Base-by-base conservation (phyloP, 2,797 vertebrate genomes). In the Enteromius argenteus region DNA sequence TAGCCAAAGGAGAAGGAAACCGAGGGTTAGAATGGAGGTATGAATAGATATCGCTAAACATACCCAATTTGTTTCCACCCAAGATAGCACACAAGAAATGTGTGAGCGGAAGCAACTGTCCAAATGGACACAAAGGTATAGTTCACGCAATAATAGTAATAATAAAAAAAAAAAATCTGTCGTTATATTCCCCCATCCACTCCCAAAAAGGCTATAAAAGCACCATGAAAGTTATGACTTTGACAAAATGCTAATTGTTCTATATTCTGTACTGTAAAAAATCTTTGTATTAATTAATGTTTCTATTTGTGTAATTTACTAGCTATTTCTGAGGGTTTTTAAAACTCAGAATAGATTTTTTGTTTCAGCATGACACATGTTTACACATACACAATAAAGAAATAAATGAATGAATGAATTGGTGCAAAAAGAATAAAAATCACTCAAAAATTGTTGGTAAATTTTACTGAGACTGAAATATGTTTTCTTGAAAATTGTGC, bases 1-100 rank as follows among this genome's bases (percentile, higher is more conserved):
- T 89, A 91, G 89, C 83, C 88, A 87, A 81, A 81, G 15, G 87
- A 64, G 87, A 88, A 79, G 67, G 84, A 67, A 81, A 51, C 68
- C 32, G 27, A 62, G 76, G 79, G 39, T 67, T 56, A 37, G 37
- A 79, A 71, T 79, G 14, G 42, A 81, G 42, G 27, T 32, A 32
- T 71, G 23, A 82, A 83, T 32, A 74, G 46, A 80, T 60, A 79
- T 15, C 68, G 64, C 74, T 23, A 14, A 85, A 78, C 64, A 83
- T 56, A 27, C 2, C 32, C 30, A 30, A 69, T 84, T 76, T 69
- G 6, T 56, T 53, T 23, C 21, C 17, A 62, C 10, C 64, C 30
- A 39, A 66, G 44, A 80, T 46, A 83, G 27, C 23, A 4, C 21
- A 56, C 32, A 49, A 51, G 17, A 56, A 75, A 42, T 80, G 42